Evolutionary conservation across 2,113 vertebrate species (phyloP), one percentile per base, ranked within the genome.

Genomic region (Melanotaenia duboulayi): DNA sequence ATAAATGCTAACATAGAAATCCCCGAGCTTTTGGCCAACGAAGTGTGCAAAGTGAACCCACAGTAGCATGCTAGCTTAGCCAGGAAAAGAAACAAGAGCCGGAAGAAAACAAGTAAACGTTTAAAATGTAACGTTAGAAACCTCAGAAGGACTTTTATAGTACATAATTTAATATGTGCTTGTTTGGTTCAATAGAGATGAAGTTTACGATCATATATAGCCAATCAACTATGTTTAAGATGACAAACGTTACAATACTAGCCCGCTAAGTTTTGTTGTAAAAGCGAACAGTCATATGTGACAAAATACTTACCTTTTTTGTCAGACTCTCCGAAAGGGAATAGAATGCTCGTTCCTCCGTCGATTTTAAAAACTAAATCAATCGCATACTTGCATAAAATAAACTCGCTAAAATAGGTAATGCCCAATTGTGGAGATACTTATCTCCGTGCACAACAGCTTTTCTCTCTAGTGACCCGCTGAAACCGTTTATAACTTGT

Each of bases 401-500:
- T 2, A 54, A 68, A 48, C 7, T 2, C 17, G 0, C 0, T 28
- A 49, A 65, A 64, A 49, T 4, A 0, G 19, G 17, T 0, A 12
- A 11, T 19, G 14, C 9, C 11, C 5, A 24, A 7, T 37, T 14
- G 39, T 50, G 12, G 71, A 16, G 16, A 63, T 4, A 40, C 35
- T 11, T 2, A 13, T 1, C 12, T 19, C 54, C 0, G 3, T 20
- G 39, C 9, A 32, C 54, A 72, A 51, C 52, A 19, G 46, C 22
- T 0, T 2, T 7, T 9, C 63, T 28, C 5, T 54, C 1, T n/a
- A 39, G 12, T 14, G 25, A 42, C 78, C 82, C 88, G 87, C 90
- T 89, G 83, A 88, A 89, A 88, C 87, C 63, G 83, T 89, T 89
- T 76, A 72, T 23, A 68, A 65, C 23, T 17, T 3, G 40, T 91